Conservation (phyloP, 2,888 invertebrate species). For the Merodon equestris region DNA sequence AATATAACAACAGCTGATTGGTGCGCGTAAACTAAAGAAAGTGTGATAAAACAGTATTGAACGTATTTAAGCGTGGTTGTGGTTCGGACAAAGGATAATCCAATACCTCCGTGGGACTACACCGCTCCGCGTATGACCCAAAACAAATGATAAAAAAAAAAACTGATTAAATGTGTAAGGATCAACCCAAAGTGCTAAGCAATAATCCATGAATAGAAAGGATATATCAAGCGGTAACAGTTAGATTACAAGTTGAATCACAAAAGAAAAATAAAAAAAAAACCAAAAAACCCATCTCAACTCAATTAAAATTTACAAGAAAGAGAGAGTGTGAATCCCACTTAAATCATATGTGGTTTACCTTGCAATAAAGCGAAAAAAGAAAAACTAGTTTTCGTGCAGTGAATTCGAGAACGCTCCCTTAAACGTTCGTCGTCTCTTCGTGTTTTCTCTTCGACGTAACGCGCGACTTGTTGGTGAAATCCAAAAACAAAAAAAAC, state of each 20-base stretch:
- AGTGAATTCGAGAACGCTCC: conserved; percentile 29
- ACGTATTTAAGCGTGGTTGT: no score
- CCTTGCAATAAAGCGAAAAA: conserved; percentile 49
- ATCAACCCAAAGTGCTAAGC: no score
- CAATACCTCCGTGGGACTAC: no score
- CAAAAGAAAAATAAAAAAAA: conserved; percentile 4
- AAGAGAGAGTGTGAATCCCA: conserved; percentile 58
- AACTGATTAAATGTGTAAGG: conserved; percentile 45
- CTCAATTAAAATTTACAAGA: conserved; percentile 60
- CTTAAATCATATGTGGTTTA: conserved; percentile 65
- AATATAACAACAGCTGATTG: not conserved
- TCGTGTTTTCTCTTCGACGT: not conserved
- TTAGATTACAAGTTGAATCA: conserved; percentile 21
- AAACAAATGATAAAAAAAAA: conserved; percentile 56
- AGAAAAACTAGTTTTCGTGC: conserved; percentile 54
- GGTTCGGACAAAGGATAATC: no score
- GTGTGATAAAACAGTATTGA: no score
- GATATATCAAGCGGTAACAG: conserved; percentile 39
- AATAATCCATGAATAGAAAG: no score
- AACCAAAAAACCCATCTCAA: conserved; percentile 44
- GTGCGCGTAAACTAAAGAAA: not conserved
- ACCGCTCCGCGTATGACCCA: no score
- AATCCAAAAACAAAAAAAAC: not conserved
- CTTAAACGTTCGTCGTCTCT: conserved; percentile 23
- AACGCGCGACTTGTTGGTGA: conserved; percentile 24